Evolutionary conservation across 2,113 vertebrate species (phyloP).

Genomic region (Pholis gunnellus): DNA sequence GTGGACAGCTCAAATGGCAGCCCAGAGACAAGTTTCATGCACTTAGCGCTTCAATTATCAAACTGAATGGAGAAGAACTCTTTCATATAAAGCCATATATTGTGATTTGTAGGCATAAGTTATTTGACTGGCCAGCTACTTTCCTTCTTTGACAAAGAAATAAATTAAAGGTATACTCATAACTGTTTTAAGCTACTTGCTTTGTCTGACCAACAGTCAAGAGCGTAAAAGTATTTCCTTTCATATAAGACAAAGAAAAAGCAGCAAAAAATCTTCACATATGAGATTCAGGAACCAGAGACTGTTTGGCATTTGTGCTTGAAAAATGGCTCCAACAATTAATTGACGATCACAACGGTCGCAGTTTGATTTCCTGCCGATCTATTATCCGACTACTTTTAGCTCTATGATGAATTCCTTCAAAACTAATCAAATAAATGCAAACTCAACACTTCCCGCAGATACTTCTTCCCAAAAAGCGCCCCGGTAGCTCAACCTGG

Average conservation of each 20-base stretch:
- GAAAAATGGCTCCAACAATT: not conserved
- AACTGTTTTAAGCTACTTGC: not conserved
- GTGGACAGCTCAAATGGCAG: slow-evolving; percentile 56
- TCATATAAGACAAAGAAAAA: not conserved
- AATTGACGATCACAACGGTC: not conserved
- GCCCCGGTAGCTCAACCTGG: not conserved
- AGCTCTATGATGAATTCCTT: not conserved
- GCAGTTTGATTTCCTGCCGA: slow-evolving; percentile 4
- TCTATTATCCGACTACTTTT: not conserved
- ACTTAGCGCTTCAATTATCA: slow-evolving; percentile 34
- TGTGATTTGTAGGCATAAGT: slow-evolving; percentile 11
- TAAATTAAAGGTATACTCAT: too few species aligned
- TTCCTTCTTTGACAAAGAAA: slow-evolving; percentile 6
- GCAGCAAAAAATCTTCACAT: not conserved
- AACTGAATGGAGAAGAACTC: slow-evolving; percentile 42
- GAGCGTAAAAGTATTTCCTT: not conserved
- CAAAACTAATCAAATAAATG: not conserved
- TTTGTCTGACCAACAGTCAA: not conserved
- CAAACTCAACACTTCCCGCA: not conserved
- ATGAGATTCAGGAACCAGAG: not conserved
- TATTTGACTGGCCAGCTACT: not conserved
- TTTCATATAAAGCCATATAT: slow-evolving; percentile 1
- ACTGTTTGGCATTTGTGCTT: not conserved
- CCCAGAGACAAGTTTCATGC: slow-evolving; percentile 42
- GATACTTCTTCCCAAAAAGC: not conserved